phyloP scores from a whole-genome alignment of 2,113 vertebrate species.

The Lasiurus borealis region DNA sequence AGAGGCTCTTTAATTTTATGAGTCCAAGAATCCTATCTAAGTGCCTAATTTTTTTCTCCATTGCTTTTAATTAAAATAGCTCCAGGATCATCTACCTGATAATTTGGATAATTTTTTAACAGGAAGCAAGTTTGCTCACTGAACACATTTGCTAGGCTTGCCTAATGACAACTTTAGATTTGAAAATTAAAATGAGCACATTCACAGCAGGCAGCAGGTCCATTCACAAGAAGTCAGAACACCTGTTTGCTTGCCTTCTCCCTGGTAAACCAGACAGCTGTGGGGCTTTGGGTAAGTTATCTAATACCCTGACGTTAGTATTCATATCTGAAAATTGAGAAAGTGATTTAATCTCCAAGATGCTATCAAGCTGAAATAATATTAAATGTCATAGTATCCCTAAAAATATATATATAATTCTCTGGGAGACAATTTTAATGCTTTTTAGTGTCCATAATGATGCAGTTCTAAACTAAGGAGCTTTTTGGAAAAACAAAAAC shows the following conservation, averaged over 20 bases:
- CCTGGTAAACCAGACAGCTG: background rate
- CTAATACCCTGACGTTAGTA: background rate
- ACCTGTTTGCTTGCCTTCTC: background rate
- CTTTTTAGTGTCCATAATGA: background rate
- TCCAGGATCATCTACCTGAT: conserved; percentile 79
- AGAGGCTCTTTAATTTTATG: conserved; percentile 74
- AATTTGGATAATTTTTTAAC: conserved; percentile 75
- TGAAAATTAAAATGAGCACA: conserved; percentile 61
- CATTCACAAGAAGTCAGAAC: background rate
- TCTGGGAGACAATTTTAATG: background rate
- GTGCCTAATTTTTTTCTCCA: conserved; percentile 79
- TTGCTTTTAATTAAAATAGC: conserved; percentile 82
- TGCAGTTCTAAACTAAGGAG: background rate
- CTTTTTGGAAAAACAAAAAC: background rate
- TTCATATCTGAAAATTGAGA: background rate
- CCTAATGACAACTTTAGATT: background rate
- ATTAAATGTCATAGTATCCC: background rate
- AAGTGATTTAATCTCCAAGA: background rate
- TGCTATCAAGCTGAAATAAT: background rate
- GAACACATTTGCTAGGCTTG: conserved; percentile 72
- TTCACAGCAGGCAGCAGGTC: background rate
- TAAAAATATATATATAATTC: background rate
- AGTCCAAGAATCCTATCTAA: conserved; percentile 71
- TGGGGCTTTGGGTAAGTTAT: background rate
- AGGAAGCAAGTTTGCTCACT: conserved; percentile 73